Evolutionary conservation across 2,888 invertebrate genomes (phyloP).

Genomic region (Hylaea fasciaria): DNA sequence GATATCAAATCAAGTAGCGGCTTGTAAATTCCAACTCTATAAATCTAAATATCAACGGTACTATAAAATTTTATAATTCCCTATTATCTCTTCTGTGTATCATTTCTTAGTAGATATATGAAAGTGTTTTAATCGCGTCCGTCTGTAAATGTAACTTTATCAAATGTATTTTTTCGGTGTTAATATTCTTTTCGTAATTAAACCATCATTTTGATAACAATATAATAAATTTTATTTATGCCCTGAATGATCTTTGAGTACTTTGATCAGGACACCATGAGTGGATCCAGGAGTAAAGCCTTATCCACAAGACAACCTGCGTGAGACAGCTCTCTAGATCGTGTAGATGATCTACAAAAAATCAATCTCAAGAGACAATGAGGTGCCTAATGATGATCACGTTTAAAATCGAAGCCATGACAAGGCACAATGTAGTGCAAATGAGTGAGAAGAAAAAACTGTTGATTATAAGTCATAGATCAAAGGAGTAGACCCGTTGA

Average conservation of each 20-base stretch:
- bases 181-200: too few species aligned
- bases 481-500: background rate
- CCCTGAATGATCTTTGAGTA: too few species aligned
- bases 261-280: background rate
- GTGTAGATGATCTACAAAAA: conserved; percentile 59
- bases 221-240: too few species aligned
- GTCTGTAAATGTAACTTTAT: background rate
- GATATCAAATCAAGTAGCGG: conserved; percentile 41
- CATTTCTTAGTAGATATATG: background rate
- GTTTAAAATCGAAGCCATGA: conserved; percentile 73
- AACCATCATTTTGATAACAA: too few species aligned
- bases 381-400: conserved; percentile 66
- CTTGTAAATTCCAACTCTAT: conserved; percentile 42
- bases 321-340: conserved; percentile 21
- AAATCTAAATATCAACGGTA: conserved; percentile 36
- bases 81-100: conserved; percentile 30
- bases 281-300: background rate
- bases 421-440: conserved; percentile 67
- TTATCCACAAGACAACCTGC: background rate
- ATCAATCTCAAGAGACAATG: conserved; percentile 73
- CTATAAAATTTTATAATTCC: conserved; percentile 37
- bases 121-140: background rate
- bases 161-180: too few species aligned
- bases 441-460: conserved; percentile 51
- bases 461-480: conserved; percentile 18